A percentile compares a stretch with the other conserved stretches of the same genome.
Evolutionary conservation across 2,113 vertebrate species (phyloP).

Genomic region (Gymnocephalus cernua): DNA sequence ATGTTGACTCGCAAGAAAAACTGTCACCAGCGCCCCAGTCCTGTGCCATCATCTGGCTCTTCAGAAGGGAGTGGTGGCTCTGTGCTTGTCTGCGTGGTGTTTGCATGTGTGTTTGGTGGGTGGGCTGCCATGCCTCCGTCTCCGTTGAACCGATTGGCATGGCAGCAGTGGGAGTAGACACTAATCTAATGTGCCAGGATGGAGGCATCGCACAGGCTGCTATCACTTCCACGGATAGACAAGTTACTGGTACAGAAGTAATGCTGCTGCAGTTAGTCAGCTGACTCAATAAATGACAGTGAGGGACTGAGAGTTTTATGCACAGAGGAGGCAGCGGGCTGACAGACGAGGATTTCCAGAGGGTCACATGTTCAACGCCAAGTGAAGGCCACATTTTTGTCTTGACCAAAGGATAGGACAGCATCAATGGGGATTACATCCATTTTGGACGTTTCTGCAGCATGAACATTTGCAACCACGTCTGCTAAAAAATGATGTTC

Average conservation of each 20-base stretch:
- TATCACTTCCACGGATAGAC: constrained; percentile 61
- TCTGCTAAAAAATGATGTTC: neutral
- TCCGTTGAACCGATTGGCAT: constrained; percentile 65
- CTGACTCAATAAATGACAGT: constrained; percentile 43
- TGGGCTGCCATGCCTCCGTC: constrained; percentile 63
- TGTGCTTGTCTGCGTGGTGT: constrained; percentile 34
- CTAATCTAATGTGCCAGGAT: constrained; percentile 74
- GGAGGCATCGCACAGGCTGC: constrained; percentile 51
- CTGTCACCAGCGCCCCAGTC: constrained; percentile 62
- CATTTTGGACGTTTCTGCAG: neutral
- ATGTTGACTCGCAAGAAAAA: constrained; percentile 63
- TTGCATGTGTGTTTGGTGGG: constrained; percentile 67
- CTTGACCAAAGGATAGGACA: neutral
- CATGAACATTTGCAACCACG: neutral
- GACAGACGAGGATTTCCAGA: constrained; percentile 7
- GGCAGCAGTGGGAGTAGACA: constrained; percentile 69
- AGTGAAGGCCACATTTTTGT: constrained; percentile 10
- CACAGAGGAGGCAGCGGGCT: constrained; percentile 8
- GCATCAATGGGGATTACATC: neutral
- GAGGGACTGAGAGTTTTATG: constrained; percentile 11
- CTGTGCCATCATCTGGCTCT: constrained; percentile 66
- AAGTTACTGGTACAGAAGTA: constrained; percentile 50
- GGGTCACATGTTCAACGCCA: constrained; percentile 30
- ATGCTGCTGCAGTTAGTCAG: constrained; percentile 54
- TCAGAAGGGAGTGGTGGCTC: constrained; percentile 42